A percentile compares a stretch with the other conserved stretches of the same genome.
phyloP scores from a whole-genome alignment of 2,888 invertebrate species.

The Heliconius ismenius region DNA sequence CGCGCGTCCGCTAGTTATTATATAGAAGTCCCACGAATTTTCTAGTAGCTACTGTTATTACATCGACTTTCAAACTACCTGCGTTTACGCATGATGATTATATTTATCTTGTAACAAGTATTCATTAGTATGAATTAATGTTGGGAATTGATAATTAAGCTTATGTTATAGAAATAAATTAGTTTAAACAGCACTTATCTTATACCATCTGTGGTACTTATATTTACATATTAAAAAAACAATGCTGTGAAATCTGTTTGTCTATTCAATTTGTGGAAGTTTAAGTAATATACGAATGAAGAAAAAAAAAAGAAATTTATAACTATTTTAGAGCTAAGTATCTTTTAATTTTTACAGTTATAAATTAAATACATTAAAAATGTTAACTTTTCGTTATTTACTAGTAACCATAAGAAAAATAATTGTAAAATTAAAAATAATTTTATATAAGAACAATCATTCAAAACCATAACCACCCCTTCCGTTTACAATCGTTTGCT shows the following conservation, averaged over 20 bases:
- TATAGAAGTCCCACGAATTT: not conserved
- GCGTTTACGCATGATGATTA: constrained; percentile 11
- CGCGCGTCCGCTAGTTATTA: too few relatives aligned
- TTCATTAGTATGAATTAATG: constrained; percentile 25
- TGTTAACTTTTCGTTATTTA: too few relatives aligned
- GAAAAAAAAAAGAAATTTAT: not conserved
- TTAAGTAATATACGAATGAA: not conserved
- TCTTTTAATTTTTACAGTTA: not conserved
- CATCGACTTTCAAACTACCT: constrained; percentile 8
- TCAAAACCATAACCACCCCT: too few relatives aligned
- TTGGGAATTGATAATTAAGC: constrained; percentile 24
- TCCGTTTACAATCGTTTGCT: too few relatives aligned
- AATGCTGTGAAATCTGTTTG: constrained; percentile 21
- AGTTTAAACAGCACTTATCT: constrained; percentile 13
- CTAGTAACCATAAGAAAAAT: too few relatives aligned
- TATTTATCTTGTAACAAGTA: constrained; percentile 25
- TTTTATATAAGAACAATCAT: too few relatives aligned
- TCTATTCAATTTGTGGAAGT: not conserved
- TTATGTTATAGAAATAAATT: constrained; percentile 18
- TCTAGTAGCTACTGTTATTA: not conserved
- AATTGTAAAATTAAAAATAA: too few relatives aligned
- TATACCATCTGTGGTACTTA: not conserved
- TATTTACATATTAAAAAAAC: constrained; percentile 17
- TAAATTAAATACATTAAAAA: too few relatives aligned
- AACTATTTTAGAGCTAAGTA: not conserved